A percentile compares a stretch with the other conserved stretches of the same genome.
phyloP scores from a whole-genome alignment of 2,113 vertebrate species.

The Rhea americana region DNA sequence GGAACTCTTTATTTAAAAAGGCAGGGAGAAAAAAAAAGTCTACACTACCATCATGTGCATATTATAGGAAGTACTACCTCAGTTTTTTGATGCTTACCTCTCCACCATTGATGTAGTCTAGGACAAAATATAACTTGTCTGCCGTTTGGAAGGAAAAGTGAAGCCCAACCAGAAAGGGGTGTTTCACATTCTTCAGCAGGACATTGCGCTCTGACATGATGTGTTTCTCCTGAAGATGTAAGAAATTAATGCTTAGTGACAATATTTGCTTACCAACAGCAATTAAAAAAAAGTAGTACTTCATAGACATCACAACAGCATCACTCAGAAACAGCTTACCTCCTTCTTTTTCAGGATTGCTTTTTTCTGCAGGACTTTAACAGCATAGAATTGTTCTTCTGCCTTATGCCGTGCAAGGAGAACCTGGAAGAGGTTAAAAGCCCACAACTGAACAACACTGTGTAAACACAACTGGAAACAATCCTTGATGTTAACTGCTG shows the following conservation, averaged over 20 bases:
- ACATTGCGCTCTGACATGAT: conserved; percentile 99
- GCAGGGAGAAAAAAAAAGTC: conserved; percentile 52
- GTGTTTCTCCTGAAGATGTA: conserved; percentile 90
- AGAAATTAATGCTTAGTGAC: not conserved
- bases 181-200: conserved; percentile 96
- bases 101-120: conserved; percentile 98
- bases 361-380: conserved; percentile 98
- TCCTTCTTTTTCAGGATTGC: conserved; percentile 98
- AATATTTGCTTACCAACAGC: not conserved
- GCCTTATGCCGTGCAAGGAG: conserved; percentile 92
- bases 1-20: conserved; percentile 67
- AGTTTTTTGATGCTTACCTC: conserved; percentile 83
- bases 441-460: not conserved
- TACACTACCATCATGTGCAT: not conserved
- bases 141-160: conserved; percentile 98
- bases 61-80: conserved; percentile 69
- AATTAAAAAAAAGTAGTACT: not conserved
- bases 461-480: not conserved
- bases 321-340: conserved; percentile 70
- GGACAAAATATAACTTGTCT: conserved; percentile 94
- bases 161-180: conserved; percentile 96
- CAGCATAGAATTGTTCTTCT: conserved; percentile 95
- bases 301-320: not conserved
- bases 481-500: not conserved
- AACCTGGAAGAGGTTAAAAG: conserved; percentile 75